These are phyloP conservation scores for Smittia aterrima DNA, from an alignment of 2,888 invertebrate species.

Conservation along the genomic window DNA sequence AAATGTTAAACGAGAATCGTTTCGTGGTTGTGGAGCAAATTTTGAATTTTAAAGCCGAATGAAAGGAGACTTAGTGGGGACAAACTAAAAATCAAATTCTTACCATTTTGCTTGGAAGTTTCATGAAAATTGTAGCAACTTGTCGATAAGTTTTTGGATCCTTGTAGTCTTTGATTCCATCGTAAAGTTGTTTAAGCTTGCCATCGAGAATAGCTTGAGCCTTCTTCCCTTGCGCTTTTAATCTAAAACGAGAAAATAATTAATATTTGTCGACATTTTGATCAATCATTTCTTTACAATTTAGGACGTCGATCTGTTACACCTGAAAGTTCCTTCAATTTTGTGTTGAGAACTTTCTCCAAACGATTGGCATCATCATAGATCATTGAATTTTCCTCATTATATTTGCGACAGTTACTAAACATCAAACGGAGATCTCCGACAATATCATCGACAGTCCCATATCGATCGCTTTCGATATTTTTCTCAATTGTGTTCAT, in stretches of 20 bases:
- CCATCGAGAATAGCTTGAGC: conserved; percentile 62
- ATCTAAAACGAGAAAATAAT: no score
- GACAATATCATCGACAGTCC: conserved; percentile 78
- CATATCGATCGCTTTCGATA: conserved; percentile 82
- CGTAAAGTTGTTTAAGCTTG: conserved; percentile 82
- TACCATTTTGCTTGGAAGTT: conserved; percentile 84
- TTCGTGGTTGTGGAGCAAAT: conserved; percentile 27
- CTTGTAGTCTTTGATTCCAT: conserved; percentile 84
- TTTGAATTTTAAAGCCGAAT: background rate
- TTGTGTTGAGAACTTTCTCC: conserved; percentile 80
- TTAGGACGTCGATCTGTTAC: conserved; percentile 54
- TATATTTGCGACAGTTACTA: conserved; percentile 93
- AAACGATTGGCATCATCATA: conserved; percentile 90
- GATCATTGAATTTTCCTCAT: conserved; percentile 93
- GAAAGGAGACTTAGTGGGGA: background rate
- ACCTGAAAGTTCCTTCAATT: conserved; percentile 71
- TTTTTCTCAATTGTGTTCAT: conserved; percentile 90
- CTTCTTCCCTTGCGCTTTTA: conserved; percentile 54
- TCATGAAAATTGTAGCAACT: conserved; percentile 91
- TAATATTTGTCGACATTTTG: no score
- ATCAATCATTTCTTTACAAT: conserved; percentile 48
- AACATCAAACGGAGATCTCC: conserved; percentile 93
- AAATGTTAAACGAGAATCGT: background rate
- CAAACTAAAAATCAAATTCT: conserved; percentile 45
- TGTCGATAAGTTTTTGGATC: conserved; percentile 83